Percentiles rank a stretch among this genome's conserved stretches.
These are phyloP conservation scores for Allobates femoralis DNA, from an alignment of 2,797 vertebrate genomes.

Conservation along the genomic window DNA sequence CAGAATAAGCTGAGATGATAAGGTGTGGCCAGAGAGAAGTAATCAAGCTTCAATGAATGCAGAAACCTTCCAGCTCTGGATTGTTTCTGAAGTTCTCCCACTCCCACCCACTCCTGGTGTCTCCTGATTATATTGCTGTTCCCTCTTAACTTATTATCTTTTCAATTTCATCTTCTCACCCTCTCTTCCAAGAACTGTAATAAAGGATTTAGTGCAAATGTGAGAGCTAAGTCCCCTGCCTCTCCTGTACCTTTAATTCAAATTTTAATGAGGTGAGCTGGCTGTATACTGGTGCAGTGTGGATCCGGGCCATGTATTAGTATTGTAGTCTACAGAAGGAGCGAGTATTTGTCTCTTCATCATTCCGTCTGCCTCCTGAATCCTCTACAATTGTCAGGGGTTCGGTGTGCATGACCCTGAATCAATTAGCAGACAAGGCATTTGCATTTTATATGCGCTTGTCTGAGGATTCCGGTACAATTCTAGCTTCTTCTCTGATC, in stretches of 20 bases:
- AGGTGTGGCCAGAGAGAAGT: not conserved
- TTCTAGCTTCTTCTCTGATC: not conserved
- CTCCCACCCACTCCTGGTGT: not conserved
- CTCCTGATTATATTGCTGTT: slow-evolving; percentile 33
- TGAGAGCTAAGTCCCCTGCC: slow-evolving; percentile 16
- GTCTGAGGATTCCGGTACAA: slow-evolving; percentile 11
- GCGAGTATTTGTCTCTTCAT: slow-evolving; percentile 42
- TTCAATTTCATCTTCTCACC: slow-evolving; percentile 54
- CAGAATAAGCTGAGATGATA: not conserved
- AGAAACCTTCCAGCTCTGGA: not conserved
- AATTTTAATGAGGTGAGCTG: slow-evolving; percentile 56
- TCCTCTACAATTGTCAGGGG: slow-evolving; percentile 46
- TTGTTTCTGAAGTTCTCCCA: not conserved
- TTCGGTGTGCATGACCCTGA: slow-evolving; percentile 48
- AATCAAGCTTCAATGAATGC: not conserved
- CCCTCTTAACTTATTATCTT: slow-evolving; percentile 50
- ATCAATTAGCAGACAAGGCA: slow-evolving; percentile 57
- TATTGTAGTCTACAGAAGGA: slow-evolving; percentile 38
- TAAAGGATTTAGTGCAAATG: slow-evolving; percentile 31
- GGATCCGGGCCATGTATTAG: slow-evolving; percentile 46
- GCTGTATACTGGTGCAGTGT: slow-evolving; percentile 36
- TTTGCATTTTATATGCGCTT: slow-evolving; percentile 47
- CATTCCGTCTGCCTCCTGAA: slow-evolving; percentile 8
- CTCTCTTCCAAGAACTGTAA: slow-evolving; percentile 40
- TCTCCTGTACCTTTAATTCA: slow-evolving; percentile 51